Conservation (phyloP, 2,888 invertebrate genomes). For the Tenthredo notha region DNA sequence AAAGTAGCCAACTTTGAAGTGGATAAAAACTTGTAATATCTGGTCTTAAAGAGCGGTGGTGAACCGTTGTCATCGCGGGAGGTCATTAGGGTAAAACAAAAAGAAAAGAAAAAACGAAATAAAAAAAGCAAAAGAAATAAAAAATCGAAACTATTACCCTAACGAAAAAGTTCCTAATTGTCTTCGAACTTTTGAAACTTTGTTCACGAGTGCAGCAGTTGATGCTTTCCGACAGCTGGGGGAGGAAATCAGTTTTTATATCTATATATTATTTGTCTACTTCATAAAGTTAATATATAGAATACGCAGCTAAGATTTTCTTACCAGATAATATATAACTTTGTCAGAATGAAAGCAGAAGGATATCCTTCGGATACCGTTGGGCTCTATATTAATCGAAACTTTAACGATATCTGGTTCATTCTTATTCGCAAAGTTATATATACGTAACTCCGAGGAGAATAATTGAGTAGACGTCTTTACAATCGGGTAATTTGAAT, state of each 20-base stretch:
- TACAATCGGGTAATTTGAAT: slow-evolving; percentile 3
- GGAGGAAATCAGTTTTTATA: neutral
- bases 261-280: neutral
- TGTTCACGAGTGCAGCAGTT: neutral
- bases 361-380: neutral
- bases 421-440: neutral
- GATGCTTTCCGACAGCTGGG: neutral
- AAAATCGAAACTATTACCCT: slow-evolving; percentile 4
- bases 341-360: slow-evolving; percentile 1
- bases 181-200: slow-evolving; percentile 8
- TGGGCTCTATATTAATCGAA: neutral
- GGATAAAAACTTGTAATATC: slow-evolving; percentile 27
- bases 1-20: slow-evolving; percentile 17
- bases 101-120: neutral
- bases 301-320: neutral
- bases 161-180: slow-evolving; percentile 30
- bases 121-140: neutral
- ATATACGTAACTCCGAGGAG: neutral
- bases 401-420: slow-evolving; percentile 6
- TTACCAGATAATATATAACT: neutral
- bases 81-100: slow-evolving; percentile 13
- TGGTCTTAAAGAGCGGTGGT: neutral
- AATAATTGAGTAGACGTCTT: neutral
- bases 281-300: neutral
- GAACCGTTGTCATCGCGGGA: slow-evolving; percentile 5